These are phyloP conservation scores for Tridacna crocea DNA, from an alignment of 2,888 invertebrate species.

Conservation along the genomic window DNA sequence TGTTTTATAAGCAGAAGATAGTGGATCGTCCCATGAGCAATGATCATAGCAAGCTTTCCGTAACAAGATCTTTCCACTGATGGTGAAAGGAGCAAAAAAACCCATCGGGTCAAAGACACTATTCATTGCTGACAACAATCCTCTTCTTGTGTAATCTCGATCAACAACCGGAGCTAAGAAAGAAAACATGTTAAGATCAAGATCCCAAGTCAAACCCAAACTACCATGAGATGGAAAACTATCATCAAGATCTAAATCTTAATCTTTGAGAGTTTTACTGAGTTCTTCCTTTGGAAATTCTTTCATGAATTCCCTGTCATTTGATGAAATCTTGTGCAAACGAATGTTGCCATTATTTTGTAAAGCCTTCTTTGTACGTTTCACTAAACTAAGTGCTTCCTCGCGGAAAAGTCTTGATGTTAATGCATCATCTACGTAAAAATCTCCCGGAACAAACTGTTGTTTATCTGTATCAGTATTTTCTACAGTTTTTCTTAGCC, in stretches of 20 bases:
- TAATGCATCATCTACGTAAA: not conserved
- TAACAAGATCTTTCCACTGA: too few species aligned
- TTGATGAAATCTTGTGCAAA: not conserved
- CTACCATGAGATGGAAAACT: not conserved
- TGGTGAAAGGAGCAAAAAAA: not conserved
- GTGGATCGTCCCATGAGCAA: too few species aligned
- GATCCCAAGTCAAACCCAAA: not conserved
- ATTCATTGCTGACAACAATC: not conserved
- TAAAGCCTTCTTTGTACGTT: not conserved
- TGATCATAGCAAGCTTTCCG: too few species aligned
- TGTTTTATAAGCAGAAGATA: not conserved
- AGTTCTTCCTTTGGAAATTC: not conserved
- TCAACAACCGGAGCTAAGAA: not conserved
- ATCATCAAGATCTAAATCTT: not conserved
- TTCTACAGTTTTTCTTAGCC: not conserved
- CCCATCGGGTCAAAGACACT: not conserved
- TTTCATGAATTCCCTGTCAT: not conserved
- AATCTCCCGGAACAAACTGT: not conserved
- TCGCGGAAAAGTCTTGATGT: not conserved
- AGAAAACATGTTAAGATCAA: not conserved
- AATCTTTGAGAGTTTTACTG: not conserved
- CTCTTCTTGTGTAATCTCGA: not conserved
- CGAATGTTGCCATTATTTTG: not conserved
- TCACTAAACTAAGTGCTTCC: not conserved
- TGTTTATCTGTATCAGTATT: not conserved